phyloP scores from a whole-genome alignment of 2,797 vertebrate species.

The Eulemur coronatus region DNA sequence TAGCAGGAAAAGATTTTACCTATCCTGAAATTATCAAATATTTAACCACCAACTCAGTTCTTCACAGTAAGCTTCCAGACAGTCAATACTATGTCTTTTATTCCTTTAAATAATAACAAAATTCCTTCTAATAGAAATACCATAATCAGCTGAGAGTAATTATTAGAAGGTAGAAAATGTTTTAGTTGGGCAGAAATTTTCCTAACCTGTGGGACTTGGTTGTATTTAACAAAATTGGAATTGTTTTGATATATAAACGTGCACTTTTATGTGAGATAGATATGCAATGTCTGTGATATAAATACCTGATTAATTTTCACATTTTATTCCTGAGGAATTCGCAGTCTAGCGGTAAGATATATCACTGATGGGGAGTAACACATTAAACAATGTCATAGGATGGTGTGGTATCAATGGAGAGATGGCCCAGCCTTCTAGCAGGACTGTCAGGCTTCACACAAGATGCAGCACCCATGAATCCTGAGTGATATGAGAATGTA shows the following conservation, averaged over 20 bases:
- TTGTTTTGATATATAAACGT: background rate
- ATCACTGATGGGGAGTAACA: background rate
- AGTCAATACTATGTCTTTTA: background rate
- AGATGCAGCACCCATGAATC: background rate
- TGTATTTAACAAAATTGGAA: background rate
- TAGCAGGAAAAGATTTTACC: background rate
- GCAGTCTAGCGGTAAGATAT: background rate
- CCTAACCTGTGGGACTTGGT: background rate
- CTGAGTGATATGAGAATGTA: background rate
- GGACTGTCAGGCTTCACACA: background rate
- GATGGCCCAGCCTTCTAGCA: background rate
- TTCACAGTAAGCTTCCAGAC: background rate
- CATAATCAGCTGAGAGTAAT: background rate
- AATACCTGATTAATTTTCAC: background rate
- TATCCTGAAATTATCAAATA: background rate
- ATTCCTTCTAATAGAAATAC: background rate
- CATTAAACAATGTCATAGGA: background rate
- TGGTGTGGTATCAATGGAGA: background rate
- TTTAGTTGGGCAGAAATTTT: background rate
- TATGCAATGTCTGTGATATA: background rate
- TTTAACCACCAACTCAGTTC: background rate
- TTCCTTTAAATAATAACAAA: slow-evolving; percentile 8
- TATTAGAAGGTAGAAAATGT: background rate
- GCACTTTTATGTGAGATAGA: background rate
- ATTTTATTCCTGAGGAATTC: background rate